phyloP scores from a whole-genome alignment of 2,888 invertebrate genomes.

The Apamea sordens region DNA sequence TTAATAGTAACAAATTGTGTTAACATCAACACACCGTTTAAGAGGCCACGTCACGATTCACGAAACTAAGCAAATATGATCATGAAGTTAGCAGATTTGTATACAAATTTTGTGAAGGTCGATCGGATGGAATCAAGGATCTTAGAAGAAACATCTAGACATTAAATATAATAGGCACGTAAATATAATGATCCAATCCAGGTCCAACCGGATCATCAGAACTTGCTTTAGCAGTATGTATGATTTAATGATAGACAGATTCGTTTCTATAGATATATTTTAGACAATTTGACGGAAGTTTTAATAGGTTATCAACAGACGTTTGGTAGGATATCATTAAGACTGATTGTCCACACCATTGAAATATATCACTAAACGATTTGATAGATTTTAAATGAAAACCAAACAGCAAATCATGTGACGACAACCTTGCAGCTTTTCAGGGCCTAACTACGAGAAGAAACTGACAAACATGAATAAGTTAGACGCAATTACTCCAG shows the following conservation, averaged over 20 bases:
- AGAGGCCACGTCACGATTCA: slow-evolving; percentile 30
- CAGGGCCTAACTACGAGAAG: not conserved
- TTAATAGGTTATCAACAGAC: not conserved
- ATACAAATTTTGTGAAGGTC: slow-evolving; percentile 25
- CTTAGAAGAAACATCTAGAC: not conserved
- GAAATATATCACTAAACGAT: not conserved
- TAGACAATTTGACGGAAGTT: not conserved
- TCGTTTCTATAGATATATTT: not conserved
- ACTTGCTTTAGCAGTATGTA: not conserved
- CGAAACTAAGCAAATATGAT: slow-evolving; percentile 40
- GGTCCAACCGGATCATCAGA: not conserved
- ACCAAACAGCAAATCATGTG: not conserved
- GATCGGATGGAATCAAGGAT: slow-evolving; percentile 2
- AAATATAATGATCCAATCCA: not conserved
- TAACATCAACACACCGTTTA: slow-evolving; percentile 27
- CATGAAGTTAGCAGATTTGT: slow-evolving; percentile 23
- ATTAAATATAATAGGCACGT: slow-evolving; percentile 2
- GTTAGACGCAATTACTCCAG: not conserved
- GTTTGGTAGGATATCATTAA: not conserved
- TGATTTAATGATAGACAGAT: not conserved
- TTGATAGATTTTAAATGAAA: not conserved
- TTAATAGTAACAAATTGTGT: slow-evolving; percentile 31
- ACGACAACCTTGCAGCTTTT: not conserved
- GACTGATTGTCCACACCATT: too few species aligned
- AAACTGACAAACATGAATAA: not conserved